phyloP scores from a whole-genome alignment of 2,113 vertebrate species.

The Ovis aries region DNA sequence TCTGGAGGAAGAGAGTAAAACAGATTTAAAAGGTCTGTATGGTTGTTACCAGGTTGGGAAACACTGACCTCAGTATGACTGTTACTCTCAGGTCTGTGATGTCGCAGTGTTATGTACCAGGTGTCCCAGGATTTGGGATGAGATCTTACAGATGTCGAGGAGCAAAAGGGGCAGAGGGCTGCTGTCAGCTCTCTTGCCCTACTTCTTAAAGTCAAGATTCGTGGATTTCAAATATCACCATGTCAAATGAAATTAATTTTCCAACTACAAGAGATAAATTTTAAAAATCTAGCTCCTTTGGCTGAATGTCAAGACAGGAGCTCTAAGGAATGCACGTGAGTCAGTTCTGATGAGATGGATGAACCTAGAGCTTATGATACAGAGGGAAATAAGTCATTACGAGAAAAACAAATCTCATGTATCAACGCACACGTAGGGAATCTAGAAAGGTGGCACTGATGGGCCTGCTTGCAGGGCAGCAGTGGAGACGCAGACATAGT shows the following conservation, averaged over 20 bases:
- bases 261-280: not conserved
- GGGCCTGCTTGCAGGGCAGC: not conserved
- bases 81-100: not conserved
- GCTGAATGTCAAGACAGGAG: not conserved
- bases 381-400: not conserved
- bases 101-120: not conserved
- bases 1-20: not conserved
- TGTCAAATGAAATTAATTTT: not conserved
- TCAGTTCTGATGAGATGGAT: not conserved
- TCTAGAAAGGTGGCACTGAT: not conserved
- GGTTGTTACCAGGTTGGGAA: not conserved
- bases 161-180: not conserved
- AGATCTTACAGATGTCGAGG: not conserved
- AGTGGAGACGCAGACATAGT: not conserved
- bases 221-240: not conserved
- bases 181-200: not conserved
- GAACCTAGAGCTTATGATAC: not conserved
- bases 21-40: not conserved
- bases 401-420: not conserved
- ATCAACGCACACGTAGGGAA: fast-evolving
- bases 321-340: not conserved
- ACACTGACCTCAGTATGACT: not conserved
- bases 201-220: not conserved
- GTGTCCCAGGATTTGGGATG: not conserved
- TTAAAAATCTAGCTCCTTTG: not conserved